phyloP scores from a whole-genome alignment of 2,113 vertebrate genomes.

The Ranitomeya imitator region DNA sequence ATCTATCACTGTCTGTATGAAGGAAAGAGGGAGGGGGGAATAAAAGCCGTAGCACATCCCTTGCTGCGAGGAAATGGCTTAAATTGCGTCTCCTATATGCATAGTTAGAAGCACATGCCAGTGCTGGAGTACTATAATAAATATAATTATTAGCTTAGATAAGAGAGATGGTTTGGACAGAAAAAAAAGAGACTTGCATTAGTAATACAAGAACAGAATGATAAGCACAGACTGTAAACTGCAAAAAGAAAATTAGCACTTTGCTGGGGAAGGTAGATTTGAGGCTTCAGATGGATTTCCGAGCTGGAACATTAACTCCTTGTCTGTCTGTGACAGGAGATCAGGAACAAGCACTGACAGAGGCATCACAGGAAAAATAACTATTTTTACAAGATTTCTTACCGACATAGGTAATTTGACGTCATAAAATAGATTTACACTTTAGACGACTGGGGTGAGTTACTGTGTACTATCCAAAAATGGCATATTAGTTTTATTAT shows the following conservation, averaged over 20 bases:
- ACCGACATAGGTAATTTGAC: neutral
- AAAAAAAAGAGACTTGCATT: conserved; percentile 37
- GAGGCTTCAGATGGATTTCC: conserved; percentile 6
- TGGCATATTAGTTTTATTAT: neutral
- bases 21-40: conserved; percentile 41
- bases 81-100: conserved; percentile 53
- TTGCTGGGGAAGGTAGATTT: conserved; percentile 35
- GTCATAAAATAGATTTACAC: neutral
- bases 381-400: neutral
- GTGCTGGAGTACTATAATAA: conserved; percentile 46
- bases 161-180: conserved; percentile 49
- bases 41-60: neutral
- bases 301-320: conserved; percentile 36
- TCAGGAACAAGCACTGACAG: neutral
- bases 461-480: neutral
- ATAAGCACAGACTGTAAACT: conserved; percentile 44
- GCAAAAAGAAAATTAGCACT: conserved; percentile 48
- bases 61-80: conserved; percentile 52
- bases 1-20: conserved; percentile 61
- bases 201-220: conserved; percentile 51
- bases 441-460: neutral
- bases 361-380: neutral
- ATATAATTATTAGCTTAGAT: conserved; percentile 57
- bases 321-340: conserved; percentile 5
- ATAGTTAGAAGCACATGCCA: conserved; percentile 37